Conservation (phyloP, 2,888 invertebrate species). For the Cataglyphis albicans region DNA sequence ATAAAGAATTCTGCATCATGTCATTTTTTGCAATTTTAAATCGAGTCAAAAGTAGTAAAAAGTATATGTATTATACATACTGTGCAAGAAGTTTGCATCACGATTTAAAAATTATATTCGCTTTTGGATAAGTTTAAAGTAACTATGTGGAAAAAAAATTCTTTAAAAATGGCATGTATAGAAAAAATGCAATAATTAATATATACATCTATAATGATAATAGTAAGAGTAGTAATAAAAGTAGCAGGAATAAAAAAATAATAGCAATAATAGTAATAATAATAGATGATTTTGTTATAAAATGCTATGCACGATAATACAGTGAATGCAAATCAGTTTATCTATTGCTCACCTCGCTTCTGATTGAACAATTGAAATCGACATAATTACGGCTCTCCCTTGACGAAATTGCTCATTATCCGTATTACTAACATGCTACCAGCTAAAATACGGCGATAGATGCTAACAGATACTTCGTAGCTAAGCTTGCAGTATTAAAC, state of each 20-base stretch:
- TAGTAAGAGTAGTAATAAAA: constrained; percentile 32
- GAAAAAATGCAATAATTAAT: constrained; percentile 32
- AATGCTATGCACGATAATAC: constrained; percentile 33
- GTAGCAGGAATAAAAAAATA: constrained; percentile 36
- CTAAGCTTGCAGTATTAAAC: constrained; percentile 52
- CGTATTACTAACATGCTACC: constrained; percentile 51
- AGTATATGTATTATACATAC: constrained; percentile 16
- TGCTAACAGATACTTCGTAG: constrained; percentile 42
- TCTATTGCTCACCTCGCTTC: constrained; percentile 38
- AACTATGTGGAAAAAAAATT: neutral
- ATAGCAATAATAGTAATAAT: constrained; percentile 39
- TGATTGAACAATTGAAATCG: constrained; percentile 29
- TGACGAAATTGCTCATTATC: constrained; percentile 23
- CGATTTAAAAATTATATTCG: neutral
- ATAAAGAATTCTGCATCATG: neutral
- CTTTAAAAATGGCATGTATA: constrained; percentile 12
- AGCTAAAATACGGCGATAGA: constrained; percentile 47
- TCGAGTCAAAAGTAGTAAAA: constrained; percentile 10
- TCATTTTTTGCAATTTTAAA: constrained; percentile 17
- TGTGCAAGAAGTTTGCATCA: constrained; percentile 9
- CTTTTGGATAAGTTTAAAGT: neutral
- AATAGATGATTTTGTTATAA: constrained; percentile 31
- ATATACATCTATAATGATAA: constrained; percentile 23
- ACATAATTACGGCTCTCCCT: constrained; percentile 38
- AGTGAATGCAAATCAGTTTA: constrained; percentile 39